Evolutionary conservation across 2,797 vertebrate species (phyloP).

Genomic region (Rhadinocentrus ornatus): DNA sequence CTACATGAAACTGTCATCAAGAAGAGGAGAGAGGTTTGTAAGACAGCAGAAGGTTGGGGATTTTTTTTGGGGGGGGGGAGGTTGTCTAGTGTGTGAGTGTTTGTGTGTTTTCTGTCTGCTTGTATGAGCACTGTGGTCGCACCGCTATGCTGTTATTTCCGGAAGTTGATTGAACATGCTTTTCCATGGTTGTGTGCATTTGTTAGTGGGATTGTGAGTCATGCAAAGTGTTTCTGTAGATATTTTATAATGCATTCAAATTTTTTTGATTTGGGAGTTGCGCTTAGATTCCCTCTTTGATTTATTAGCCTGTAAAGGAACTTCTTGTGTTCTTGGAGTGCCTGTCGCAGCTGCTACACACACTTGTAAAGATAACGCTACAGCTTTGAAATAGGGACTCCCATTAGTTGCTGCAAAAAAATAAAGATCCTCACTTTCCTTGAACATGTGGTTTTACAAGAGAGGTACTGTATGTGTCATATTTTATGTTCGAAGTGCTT

Average conservation of each 20-base stretch:
- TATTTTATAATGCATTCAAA: conserved; percentile 67
- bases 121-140: conserved; percentile 59
- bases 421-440: conserved; percentile 45
- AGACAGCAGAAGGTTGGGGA: conserved; percentile 29
- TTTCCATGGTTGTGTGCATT: conserved; percentile 27
- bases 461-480: conserved; percentile 58
- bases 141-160: conserved; percentile 52
- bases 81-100: conserved; percentile 44
- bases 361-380: conserved; percentile 63
- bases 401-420: conserved; percentile 71
- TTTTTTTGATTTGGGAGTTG: conserved; percentile 49
- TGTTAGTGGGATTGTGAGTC: conserved; percentile 59
- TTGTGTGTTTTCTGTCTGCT: conserved; percentile 52
- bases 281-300: conserved; percentile 51
- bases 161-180: conserved; percentile 45
- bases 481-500: conserved; percentile 66
- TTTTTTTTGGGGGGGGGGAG: conserved; percentile 7
- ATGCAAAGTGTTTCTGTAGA: conserved; percentile 71
- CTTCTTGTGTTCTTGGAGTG: conserved; percentile 63
- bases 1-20: conserved; percentile 18
- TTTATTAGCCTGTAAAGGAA: conserved; percentile 57
- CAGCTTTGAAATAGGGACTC: conserved; percentile 64
- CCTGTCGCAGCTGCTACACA: conserved; percentile 72
- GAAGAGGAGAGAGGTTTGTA: conserved; percentile 13
- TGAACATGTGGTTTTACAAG: conserved; percentile 50